phyloP scores from a whole-genome alignment of 2,113 vertebrate species.

The Odocoileus hemionus region DNA sequence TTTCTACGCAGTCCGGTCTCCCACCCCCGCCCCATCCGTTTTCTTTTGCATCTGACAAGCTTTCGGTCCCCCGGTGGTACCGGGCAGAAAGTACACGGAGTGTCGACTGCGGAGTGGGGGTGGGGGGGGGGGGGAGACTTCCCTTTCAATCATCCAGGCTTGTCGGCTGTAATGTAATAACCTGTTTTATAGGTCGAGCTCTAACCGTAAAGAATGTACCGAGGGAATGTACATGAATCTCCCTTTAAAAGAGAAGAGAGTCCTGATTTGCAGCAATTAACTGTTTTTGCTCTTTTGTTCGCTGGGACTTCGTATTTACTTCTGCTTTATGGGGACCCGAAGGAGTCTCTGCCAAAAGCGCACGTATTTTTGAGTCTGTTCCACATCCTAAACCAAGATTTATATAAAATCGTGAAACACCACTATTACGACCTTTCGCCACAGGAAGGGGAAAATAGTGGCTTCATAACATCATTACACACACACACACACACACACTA shows the following conservation, averaged over 20 bases:
- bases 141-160: conserved; percentile 4
- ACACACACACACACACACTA: not conserved
- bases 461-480: conserved; percentile 41
- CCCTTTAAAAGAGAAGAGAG: conserved; percentile 47
- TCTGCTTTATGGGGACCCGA: conserved; percentile 50
- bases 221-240: conserved; percentile 38
- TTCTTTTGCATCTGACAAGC: conserved; percentile 30
- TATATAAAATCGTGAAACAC: conserved; percentile 58
- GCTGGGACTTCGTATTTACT: conserved; percentile 4
- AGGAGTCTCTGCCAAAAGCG: conserved; percentile 39
- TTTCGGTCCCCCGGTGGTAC: not conserved
- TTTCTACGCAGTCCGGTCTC: conserved; percentile 49
- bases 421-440: conserved; percentile 54
- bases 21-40: not conserved
- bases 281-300: conserved; percentile 71
- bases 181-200: conserved; percentile 72
- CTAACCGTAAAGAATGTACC: conserved; percentile 58
- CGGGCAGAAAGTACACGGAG: not conserved
- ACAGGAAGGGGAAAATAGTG: conserved; percentile 18
- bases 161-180: conserved; percentile 62
- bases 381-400: conserved; percentile 26
- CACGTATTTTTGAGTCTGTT: conserved; percentile 50
- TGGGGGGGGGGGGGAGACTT: not conserved
- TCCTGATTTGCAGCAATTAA: conserved; percentile 49
- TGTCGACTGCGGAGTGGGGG: not conserved